Base-by-base conservation (phyloP, 2,888 invertebrate genomes). In the Campaea margaritaria region DNA sequence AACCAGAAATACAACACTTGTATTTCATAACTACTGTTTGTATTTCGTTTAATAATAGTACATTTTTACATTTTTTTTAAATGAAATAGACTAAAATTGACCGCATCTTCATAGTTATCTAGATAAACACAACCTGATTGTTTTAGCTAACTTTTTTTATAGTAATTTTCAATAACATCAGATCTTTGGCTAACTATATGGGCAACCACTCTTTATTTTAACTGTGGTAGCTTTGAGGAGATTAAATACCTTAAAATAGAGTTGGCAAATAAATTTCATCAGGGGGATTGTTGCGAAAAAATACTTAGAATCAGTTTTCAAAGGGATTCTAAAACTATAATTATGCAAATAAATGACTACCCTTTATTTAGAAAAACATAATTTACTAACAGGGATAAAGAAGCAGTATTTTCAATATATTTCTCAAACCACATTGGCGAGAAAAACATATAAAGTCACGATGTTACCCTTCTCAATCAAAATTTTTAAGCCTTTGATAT, bases 101-200 rank as follows among this genome's bases (percentile, higher is more conserved):
- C 38, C 2, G 15, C n/a, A 11, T 34, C 15, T 34, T 46, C 45
- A n/a, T n/a, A n/a, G n/a, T 12, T 12, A 44, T 14, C 3, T 7
- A 39, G 8, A 39, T n/a, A 14, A n/a, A 13, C 13, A 34, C 46
- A 34, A 34, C 34, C 34, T 12, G 16, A 12, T 0, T 15, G 13
- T 38, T 14, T 13, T 9, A 28, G 27, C 27, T 38, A 7, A 13
- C 8, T 31, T 42, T 43, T 43, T n/a, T 16, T 3, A 0, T 13
- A 34, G 15, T 52, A 16, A 28, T 13, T 45, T 27, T 52, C 16
- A 45, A 49, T 5, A 44, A 16, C 27, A 45, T 63, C 65, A 65
- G 67, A 67, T 69, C 69, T 69, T 69, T 69, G 69, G 69, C 56
- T 65, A 62, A 36, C 63, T 57, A 60, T 58, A 39, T 60, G 64